Base-by-base conservation (phyloP, 2,888 invertebrate species). In the Catotricha subobsoleta region DNA sequence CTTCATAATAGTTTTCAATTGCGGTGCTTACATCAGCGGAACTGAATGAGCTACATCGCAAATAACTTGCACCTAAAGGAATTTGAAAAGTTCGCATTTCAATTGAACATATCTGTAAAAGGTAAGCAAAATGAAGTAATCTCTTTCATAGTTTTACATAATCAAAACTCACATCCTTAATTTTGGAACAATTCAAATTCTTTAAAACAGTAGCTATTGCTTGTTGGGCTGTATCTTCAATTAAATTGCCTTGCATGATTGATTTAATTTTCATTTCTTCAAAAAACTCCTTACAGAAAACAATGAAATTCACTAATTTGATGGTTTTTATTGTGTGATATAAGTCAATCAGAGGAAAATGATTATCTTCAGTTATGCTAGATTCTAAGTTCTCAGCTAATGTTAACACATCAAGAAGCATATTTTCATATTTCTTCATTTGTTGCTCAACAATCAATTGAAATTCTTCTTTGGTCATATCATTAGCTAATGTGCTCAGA, bases 1-100 rank as follows among this genome's bases (percentile, higher is more conserved):
- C 72, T 59, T 91, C 91, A 63, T 88, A 92, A 62, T 87, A 88
- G 66, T 88, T 87, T 10, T 76, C 76, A 27, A 88, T 72, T 42
- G 81, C 73, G 12, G 84, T 84, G 63, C 90, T 91, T 1, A 72
- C 66, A 49, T 88, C 86, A 5, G 68, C 65, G 4, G 65, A 62
- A 60, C 87, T 84, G 41, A 86, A 71, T 19, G 79, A 78, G 52
- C 68, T 59, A 31, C 83, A 69, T 34, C 76, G 68, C 40, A 80
- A 69, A 49, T 68, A 76, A 36, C 67, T 68, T 47, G 73, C 70
- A 8, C 82, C 81, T 21, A 64, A 55, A 0, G 84, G 82, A 40
- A 88, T 50, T 54, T 78, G 67, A 45, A 68, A 63, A 0, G 82
- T 71, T 37, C 67, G 62, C 12, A 67, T 55, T 12, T 45, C 51